Evolutionary conservation across 2,113 vertebrate species (phyloP).

Genomic region (Neoarius graeffei): DNA sequence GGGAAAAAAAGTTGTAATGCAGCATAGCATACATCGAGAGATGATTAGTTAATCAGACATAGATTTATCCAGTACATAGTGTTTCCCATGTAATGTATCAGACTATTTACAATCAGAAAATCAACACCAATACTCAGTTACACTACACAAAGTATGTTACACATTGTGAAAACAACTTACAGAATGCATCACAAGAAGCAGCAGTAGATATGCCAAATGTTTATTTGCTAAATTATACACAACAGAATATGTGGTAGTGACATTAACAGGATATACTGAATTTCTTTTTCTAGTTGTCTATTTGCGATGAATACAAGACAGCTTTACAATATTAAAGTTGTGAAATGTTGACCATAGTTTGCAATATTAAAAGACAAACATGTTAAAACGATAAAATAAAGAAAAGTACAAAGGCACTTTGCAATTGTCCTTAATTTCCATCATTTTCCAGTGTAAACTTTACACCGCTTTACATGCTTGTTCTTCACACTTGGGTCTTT

Average conservation of each 20-base stretch:
- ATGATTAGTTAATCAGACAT: not conserved
- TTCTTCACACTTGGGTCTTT: constrained; percentile 40
- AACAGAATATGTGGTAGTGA: not conserved
- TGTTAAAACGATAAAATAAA: not conserved
- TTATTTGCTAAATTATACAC: not conserved
- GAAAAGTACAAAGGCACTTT: not conserved
- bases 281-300: not conserved
- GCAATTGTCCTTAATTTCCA: not conserved
- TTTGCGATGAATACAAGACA: not conserved
- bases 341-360: not conserved
- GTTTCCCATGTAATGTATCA: not conserved
- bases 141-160: not conserved
- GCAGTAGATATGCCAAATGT: not conserved
- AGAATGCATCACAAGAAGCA: not conserved
- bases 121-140: not conserved
- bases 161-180: not conserved
- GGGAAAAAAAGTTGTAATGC: not conserved
- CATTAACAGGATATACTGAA: not conserved
- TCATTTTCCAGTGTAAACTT: constrained; percentile 1
- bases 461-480: constrained; percentile 27
- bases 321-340: not conserved
- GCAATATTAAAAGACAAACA: not conserved
- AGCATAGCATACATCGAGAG: not conserved
- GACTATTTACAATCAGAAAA: not conserved
- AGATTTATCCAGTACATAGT: not conserved